Evolutionary conservation across 1,140 invertebrate genomes (phyloP), one percentile per base, ranked within the genome.

Genomic region (Penaeus chinensis): DNA sequence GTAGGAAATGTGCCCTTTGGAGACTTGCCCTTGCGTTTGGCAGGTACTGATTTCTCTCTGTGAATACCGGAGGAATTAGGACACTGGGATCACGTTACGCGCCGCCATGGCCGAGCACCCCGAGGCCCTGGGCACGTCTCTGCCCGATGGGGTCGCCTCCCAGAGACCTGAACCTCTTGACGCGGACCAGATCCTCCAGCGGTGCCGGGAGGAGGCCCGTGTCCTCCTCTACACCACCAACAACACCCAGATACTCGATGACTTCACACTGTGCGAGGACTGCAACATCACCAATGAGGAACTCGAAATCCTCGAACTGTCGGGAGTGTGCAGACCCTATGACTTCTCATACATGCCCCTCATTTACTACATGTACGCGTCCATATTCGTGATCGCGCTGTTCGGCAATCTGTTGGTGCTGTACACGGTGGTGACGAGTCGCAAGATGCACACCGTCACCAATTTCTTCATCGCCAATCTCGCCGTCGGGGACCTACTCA

Each of bases 401-500:
- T 89, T 95, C 0, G 96, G 96, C 11, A 97, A 97, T 91, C 94
- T 95, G 19, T 93, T 96, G 4, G 96, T 98, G 5, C 96, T 96
- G 91, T 96, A 95, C 91, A 95, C 97, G 10, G 96, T 97, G 1
- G 93, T 95, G 82, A 94, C 94, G 16, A 95, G 94, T 47, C 93
- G 95, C 42, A 87, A 83, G 47, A 97, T 97, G 96, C 94, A 95
- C 88, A 97, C 96, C 0, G 96, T 97, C 3, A 97, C 96, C 5
- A 97, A 97, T 91, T 96, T 95, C 91, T 97, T 97, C 91, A 97
- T 97, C 88, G 95, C 95, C 89, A 97, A 97, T 92, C 92, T 98
- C 82, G 96, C 96, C 0, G 92, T 97, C 20, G 96, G 96, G 37
- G 96, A 98, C 91, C 95, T 98, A 24, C 92, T 97, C 42, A 96